Percentiles rank a stretch among this genome's conserved stretches.
Conservation (phyloP, 2,888 invertebrate species). For the Eupithecia subfuscata region DNA sequence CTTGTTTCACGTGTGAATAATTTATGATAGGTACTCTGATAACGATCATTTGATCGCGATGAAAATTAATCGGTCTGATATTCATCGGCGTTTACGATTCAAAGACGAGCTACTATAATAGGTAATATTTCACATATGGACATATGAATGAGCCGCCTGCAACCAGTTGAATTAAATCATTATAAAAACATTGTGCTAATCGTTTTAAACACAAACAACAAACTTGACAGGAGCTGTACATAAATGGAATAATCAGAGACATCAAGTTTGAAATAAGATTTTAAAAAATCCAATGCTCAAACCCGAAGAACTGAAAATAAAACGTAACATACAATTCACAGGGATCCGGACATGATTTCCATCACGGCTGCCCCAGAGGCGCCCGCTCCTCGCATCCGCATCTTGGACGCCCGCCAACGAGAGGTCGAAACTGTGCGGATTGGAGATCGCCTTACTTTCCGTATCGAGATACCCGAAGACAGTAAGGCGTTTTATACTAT, state of each 20-base stretch:
- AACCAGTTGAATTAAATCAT: conserved; percentile 4
- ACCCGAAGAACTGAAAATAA: background rate
- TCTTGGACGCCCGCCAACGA: conserved; percentile 92
- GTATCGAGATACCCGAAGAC: conserved; percentile 98
- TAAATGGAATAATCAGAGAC: background rate
- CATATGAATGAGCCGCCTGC: conserved; percentile 11
- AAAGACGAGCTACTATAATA: conserved; percentile 20
- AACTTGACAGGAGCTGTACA: background rate
- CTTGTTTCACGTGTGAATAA: conserved; percentile 43
- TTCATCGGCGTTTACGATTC: conserved; percentile 23
- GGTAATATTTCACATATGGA: conserved; percentile 21
- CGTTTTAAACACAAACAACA: background rate
- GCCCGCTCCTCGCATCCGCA: conserved; percentile 96
- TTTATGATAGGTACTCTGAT: conserved; percentile 26
- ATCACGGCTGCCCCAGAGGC: conserved; percentile 98
- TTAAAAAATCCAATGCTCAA: background rate
- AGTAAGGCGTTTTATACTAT: conserved; percentile 85
- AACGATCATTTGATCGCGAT: conserved; percentile 30
- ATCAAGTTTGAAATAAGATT: background rate
- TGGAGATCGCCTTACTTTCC: conserved; percentile 96
- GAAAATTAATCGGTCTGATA: conserved; percentile 26
- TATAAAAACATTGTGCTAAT: background rate
- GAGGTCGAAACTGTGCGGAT: conserved; percentile 98
- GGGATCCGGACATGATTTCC: conserved; percentile 98
- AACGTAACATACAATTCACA: conserved; percentile 56